Conservation (phyloP, 2,797 vertebrate species). For the Urosaurus nigricauda region DNA sequence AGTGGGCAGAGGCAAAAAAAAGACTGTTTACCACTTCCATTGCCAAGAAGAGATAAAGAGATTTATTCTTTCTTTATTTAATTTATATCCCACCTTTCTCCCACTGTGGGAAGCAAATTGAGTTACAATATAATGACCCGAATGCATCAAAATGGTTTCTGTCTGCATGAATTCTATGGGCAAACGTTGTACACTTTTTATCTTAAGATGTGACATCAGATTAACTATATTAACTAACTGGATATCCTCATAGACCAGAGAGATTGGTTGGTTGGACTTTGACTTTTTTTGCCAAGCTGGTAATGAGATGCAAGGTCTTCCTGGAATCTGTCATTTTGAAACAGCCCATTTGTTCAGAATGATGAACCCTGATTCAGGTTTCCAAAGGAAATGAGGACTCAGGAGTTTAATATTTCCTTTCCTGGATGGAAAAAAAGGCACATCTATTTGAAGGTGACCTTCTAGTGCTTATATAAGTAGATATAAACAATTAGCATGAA, state of each 20-base stretch:
- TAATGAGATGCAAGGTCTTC: constrained; percentile 2
- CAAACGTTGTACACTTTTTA: background rate
- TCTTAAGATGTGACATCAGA: constrained; percentile 20
- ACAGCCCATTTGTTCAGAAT: constrained; percentile 22
- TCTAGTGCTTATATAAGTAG: constrained; percentile 65
- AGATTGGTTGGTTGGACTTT: constrained; percentile 1
- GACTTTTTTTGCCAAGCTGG: constrained; percentile 30
- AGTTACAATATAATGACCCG: too few relatives aligned
- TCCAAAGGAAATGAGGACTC: constrained; percentile 65
- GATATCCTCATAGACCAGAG: background rate
- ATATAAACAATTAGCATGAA: constrained; percentile 12
- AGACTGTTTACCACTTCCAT: background rate
- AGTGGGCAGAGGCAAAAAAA: background rate
- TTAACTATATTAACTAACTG: background rate
- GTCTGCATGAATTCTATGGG: background rate
- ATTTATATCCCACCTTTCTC: too few relatives aligned
- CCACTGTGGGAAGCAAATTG: too few relatives aligned
- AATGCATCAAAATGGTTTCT: background rate
- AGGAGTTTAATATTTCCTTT: constrained; percentile 60
- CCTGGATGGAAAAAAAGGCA: constrained; percentile 60
- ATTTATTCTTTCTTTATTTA: too few relatives aligned
- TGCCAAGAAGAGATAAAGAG: background rate
- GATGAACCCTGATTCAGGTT: background rate
- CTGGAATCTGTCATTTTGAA: constrained; percentile 17
- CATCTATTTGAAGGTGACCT: constrained; percentile 56